A percentile compares a stretch with the other conserved stretches of the same genome.
These are phyloP conservation scores for Pemphigus obesinymphae DNA, from an alignment of 1,140 invertebrate genomes.

Conservation along the genomic window DNA sequence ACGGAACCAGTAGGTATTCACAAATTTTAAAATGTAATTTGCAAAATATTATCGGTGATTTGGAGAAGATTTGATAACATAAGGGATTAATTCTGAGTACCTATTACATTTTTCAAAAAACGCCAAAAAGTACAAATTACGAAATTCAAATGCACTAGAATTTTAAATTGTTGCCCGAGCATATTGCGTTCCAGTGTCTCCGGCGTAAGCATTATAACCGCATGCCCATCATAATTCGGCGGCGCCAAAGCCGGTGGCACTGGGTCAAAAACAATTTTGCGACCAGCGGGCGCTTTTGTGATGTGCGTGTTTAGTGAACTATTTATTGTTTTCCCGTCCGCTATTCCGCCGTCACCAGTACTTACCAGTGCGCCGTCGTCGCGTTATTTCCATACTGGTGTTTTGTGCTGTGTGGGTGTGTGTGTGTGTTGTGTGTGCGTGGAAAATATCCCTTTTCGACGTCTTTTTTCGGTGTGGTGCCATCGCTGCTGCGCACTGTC, in stretches of 20 bases:
- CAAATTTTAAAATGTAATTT: too few relatives aligned
- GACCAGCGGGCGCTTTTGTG: background rate
- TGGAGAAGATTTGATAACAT: too few relatives aligned
- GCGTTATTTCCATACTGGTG: background rate
- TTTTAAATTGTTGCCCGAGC: too few relatives aligned
- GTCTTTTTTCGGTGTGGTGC: background rate
- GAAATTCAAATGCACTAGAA: too few relatives aligned
- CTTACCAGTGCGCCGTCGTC: background rate
- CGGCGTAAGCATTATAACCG: background rate
- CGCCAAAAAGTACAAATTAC: too few relatives aligned
- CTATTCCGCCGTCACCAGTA: too few relatives aligned
- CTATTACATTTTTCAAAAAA: too few relatives aligned
- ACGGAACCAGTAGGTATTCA: too few relatives aligned
- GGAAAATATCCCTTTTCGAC: background rate
- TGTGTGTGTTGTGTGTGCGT: background rate
- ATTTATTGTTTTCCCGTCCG: too few relatives aligned
- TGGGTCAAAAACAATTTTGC: background rate
- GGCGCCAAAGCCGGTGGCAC: background rate
- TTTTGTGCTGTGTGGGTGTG: background rate
- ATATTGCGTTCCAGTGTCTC: background rate
- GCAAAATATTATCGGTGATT: too few relatives aligned
- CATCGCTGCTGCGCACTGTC: background rate
- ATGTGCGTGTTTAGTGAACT: background rate
- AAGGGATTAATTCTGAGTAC: too few relatives aligned
- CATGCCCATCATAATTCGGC: background rate